A percentile compares a stretch with the other conserved stretches of the same genome.
These are phyloP conservation scores for crab-eating macaque (Macaca fascicularis) DNA, from an alignment of 2,113 vertebrate species.

Conservation along the genomic window DNA sequence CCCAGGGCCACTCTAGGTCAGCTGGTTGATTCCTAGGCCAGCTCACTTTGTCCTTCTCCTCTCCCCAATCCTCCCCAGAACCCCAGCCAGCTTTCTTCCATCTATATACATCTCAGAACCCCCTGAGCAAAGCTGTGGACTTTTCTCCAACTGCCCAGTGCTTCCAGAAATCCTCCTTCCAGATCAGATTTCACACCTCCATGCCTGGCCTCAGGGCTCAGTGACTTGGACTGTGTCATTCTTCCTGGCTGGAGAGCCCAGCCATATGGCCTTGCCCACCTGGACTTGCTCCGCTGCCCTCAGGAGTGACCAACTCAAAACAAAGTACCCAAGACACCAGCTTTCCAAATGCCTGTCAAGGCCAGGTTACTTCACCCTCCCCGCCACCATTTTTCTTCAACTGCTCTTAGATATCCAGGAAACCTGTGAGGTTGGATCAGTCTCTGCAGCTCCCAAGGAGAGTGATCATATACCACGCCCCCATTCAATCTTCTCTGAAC, in stretches of 20 bases:
- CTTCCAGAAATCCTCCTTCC: background rate
- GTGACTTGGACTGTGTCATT: background rate
- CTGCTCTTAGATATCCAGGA: background rate
- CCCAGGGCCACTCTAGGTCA: background rate
- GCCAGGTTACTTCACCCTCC: background rate
- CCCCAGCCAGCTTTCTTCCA: background rate
- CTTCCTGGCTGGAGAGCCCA: background rate
- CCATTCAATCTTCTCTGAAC: background rate
- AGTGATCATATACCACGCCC: fast-evolving
- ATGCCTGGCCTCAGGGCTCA: background rate
- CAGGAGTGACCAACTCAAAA: background rate
- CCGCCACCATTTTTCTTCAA: background rate
- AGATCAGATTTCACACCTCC: background rate
- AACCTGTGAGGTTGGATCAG: no score
- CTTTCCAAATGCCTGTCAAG: background rate
- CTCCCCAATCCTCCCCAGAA: background rate
- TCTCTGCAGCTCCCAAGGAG: background rate
- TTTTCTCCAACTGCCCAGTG: background rate
- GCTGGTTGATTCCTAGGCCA: background rate
- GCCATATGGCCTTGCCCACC: background rate
- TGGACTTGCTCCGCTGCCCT: background rate
- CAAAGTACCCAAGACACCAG: background rate
- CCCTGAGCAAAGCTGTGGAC: background rate
- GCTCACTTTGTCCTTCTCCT: background rate
- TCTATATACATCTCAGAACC: background rate